Percentiles rank a stretch among this genome's conserved stretches.
Evolutionary conservation across 2,797 vertebrate species (phyloP).

Genomic region (Cirrhinus mrigala): DNA sequence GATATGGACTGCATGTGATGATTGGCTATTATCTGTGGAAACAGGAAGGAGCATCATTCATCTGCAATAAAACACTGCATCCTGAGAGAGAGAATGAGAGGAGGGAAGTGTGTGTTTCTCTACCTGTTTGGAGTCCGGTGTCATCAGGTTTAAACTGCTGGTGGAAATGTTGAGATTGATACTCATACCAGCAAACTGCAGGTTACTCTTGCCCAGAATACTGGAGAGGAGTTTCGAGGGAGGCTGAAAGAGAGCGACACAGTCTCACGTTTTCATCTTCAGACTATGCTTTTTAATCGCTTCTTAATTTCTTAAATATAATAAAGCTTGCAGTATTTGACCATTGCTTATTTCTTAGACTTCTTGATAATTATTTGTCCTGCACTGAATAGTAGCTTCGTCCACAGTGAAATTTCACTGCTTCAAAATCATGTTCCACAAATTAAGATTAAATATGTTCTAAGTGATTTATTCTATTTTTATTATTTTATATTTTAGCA

Average conservation of each 20-base stretch:
- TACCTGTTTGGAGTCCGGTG: conserved; percentile 97
- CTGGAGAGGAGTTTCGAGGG: conserved; percentile 93
- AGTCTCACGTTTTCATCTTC: background rate
- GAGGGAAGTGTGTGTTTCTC: background rate
- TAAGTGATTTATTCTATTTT: background rate
- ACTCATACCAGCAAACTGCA: conserved; percentile 97
- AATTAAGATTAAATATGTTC: background rate
- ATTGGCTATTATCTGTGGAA: conserved; percentile 94
- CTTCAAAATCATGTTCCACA: background rate
- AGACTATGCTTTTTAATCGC: background rate
- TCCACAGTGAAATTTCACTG: background rate
- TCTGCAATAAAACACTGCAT: conserved; percentile 22
- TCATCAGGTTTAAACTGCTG: conserved; percentile 96
- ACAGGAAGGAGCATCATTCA: conserved; percentile 51
- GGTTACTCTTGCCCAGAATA: conserved; percentile 96
- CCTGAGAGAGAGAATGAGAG: background rate
- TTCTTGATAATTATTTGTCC: background rate
- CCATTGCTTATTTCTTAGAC: background rate
- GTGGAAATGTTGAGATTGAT: conserved; percentile 98
- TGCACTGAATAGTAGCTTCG: background rate
- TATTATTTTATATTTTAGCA: background rate
- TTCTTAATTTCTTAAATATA: background rate
- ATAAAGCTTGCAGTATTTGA: background rate
- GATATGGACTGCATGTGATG: conserved; percentile 99
- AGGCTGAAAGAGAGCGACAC: conserved; percentile 74